Conservation (phyloP, 2,888 invertebrate genomes). For the Cheilosia urbana region DNA sequence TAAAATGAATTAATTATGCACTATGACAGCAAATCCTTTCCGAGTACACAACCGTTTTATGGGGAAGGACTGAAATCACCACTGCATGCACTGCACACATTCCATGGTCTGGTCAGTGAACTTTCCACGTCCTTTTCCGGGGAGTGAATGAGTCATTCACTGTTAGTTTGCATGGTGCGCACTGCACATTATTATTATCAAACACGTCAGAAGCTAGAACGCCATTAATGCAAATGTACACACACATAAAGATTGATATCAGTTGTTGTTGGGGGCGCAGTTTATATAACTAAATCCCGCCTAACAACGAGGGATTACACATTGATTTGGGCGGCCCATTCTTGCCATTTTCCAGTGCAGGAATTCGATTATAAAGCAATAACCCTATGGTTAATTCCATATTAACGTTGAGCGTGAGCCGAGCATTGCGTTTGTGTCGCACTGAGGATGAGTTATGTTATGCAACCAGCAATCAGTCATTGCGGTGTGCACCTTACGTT, state of each 20-base stretch:
- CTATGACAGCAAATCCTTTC: background rate
- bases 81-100: background rate
- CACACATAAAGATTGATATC: constrained; percentile 19
- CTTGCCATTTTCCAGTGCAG: background rate
- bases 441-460: constrained; percentile 4
- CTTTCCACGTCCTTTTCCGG: constrained; percentile 5
- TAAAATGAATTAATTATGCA: too few species aligned
- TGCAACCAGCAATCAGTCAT: constrained; percentile 4
- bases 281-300: background rate
- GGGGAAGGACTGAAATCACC: background rate
- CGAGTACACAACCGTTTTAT: background rate
- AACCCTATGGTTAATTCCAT: background rate
- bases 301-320: too few species aligned
- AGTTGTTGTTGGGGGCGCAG: background rate
- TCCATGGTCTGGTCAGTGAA: constrained; percentile 41
- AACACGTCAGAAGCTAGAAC: background rate
- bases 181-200: constrained; percentile 13
- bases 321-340: too few species aligned
- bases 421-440: background rate
- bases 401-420: background rate
- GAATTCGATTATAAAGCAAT: background rate
- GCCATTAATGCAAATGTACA: constrained; percentile 15
- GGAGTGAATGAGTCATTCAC: background rate
- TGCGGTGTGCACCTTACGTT: background rate
- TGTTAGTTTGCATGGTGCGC: constrained; percentile 2